Base-by-base conservation (phyloP, 2,797 vertebrate genomes). In the Schizopygopsis pylzovi region DNA sequence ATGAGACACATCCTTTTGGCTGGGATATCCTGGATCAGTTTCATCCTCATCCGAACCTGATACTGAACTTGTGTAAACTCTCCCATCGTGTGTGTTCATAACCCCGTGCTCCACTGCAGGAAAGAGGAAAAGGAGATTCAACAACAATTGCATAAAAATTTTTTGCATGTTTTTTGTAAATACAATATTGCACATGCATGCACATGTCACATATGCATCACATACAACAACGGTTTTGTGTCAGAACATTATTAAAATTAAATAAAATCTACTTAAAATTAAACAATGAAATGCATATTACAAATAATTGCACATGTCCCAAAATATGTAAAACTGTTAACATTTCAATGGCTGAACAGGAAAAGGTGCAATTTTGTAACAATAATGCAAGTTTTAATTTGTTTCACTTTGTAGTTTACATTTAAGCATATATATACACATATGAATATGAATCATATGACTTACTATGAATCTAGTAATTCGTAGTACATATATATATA, bases 1-100 rank as follows among this genome's bases (percentile, higher is more conserved):
- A 89, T 89, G 87, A 90, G 87, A 88, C 75, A 86, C 85, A 88
- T 89, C 86, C 87, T 90, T 85, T 83, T 56, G 65, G 76, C 86
- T 86, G 81, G 89, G 87, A 90, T 83, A 88, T 87, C 88, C 85
- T 87, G 89, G 85, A 90, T 89, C 86, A 89, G 81, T 89, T 88
- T 87, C 59, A 79, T 81, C 78, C 75, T 72, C 73, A 85, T 82
- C 78, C 54, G 25, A 87, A 86, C 63, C 28, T 80, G 83, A 87
- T 86, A 80, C 82, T 76, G 54, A 75, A 78, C 56, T 82, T 81
- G 39, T 61, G 77, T 65, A 81, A 75, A 86, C 56, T 85, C 73
- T 83, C 77, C 73, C 82, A 83, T 67, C 37, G 3, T 43, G 54
- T 82, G 85, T 79, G 81, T 83, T 86, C 41, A 63, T 65, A 78